phyloP scores from a whole-genome alignment of 1,140 invertebrate genomes.

The Leptinotarsa lineolata region DNA sequence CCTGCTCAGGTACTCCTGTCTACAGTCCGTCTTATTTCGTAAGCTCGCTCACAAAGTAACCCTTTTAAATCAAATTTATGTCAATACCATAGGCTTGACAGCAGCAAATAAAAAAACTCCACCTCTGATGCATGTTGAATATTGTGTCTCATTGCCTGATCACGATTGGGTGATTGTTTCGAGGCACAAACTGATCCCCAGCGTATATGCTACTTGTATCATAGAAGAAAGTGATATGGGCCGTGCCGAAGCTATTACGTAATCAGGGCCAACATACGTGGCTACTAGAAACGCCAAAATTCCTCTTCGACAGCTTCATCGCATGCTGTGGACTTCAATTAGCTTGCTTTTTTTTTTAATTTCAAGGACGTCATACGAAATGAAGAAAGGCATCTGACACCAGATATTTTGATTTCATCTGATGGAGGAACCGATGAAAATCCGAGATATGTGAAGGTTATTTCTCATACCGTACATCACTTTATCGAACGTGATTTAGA shows the following conservation, averaged over 20 bases:
- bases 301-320: too few relatives aligned
- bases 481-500: constrained; percentile 13
- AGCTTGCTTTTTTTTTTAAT: too few relatives aligned
- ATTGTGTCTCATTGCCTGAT: constrained; percentile 53
- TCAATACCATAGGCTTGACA: constrained; percentile 15
- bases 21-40: too few relatives aligned
- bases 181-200: constrained; percentile 53
- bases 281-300: too few relatives aligned
- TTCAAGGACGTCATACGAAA: too few relatives aligned
- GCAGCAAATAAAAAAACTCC: constrained; percentile 50
- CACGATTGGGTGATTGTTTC: constrained; percentile 55
- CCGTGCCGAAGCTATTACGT: neutral
- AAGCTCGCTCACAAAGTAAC: too few relatives aligned
- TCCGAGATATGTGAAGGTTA: neutral
- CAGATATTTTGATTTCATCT: neutral
- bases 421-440: neutral
- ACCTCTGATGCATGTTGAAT: constrained; percentile 56
- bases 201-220: neutral
- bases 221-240: neutral
- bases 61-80: too few relatives aligned
- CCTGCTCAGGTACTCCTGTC: too few relatives aligned
- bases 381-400: neutral
- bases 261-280: neutral
- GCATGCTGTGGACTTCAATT: too few relatives aligned
- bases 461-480: neutral